Evolutionary conservation across 64 coral and sea anemone genomes (phyloP).

Genomic region (Stichodactyla mertensii): DNA sequence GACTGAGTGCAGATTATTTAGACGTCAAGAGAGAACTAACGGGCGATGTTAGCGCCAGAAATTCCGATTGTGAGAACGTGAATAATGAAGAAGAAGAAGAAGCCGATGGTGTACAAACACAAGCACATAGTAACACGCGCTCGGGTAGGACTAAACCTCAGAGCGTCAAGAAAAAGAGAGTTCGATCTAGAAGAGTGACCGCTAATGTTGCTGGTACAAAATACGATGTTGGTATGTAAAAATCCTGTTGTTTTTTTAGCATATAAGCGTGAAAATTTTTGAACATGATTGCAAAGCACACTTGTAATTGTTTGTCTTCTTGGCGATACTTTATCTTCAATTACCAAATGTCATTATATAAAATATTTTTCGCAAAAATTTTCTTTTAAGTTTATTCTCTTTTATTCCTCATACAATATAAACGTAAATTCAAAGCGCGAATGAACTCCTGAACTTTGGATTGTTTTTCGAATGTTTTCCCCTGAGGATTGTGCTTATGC

Average conservation of each 20-base stretch:
- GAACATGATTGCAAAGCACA: not conserved
- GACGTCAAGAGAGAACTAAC: not conserved
- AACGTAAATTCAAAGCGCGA: not conserved
- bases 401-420: not conserved
- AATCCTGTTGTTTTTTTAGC: not conserved
- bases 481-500: not conserved
- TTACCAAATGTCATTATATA: not conserved
- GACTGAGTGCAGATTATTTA: not conserved
- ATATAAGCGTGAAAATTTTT: not conserved
- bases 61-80: not conserved
- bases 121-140: not conserved
- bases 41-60: not conserved
- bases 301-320: slow-evolving; percentile 7
- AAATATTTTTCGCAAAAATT: not conserved
- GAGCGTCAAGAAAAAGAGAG: slow-evolving; percentile 18
- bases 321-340: not conserved
- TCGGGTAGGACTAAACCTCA: not conserved
- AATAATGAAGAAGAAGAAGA: slow-evolving; percentile 9
- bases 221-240: slow-evolving; percentile 50
- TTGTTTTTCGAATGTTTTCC: not conserved
- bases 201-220: slow-evolving; percentile 55
- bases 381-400: not conserved
- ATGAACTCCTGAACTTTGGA: not conserved
- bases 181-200: slow-evolving; percentile 28
- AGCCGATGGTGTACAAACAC: not conserved